These are phyloP conservation scores for Alviniconcha strummeri DNA, from an alignment of 2,888 invertebrate species.

Conservation along the genomic window DNA sequence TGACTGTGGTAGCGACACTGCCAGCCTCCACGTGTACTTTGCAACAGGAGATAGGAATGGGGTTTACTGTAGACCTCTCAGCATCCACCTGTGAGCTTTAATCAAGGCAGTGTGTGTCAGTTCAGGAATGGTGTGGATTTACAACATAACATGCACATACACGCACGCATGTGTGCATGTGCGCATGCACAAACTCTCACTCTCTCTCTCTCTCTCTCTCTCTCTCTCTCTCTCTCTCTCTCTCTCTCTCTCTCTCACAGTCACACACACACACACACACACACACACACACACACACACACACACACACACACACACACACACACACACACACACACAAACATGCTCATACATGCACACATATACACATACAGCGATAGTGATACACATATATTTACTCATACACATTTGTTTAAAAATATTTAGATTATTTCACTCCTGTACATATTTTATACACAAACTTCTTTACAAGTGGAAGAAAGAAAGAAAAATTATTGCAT, in stretches of 20 bases:
- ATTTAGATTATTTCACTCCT: too few relatives aligned
- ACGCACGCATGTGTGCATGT: neutral
- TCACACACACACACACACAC: neutral
- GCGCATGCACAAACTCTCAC: neutral
- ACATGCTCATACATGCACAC: neutral
- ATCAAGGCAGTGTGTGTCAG: neutral
- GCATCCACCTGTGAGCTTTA: neutral
- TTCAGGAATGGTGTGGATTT: neutral
- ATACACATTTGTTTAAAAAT: too few relatives aligned
- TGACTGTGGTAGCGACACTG: too few relatives aligned
- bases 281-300: neutral
- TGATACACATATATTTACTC: too few relatives aligned
- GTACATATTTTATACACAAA: too few relatives aligned
- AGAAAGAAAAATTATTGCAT: too few relatives aligned
- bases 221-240: conserved; percentile 17
- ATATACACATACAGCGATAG: too few relatives aligned
- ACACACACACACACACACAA: neutral
- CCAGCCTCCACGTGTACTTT: too few relatives aligned
- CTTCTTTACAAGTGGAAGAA: too few relatives aligned
- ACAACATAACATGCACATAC: neutral
- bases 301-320: neutral
- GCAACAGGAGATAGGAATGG: neutral
- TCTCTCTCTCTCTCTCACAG: conserved; percentile 22
- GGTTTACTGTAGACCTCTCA: neutral
- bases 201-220: conserved; percentile 10